Evolutionary conservation across 2,888 invertebrate genomes (phyloP), one percentile per base, ranked within the genome.

Genomic region (Morpho deidamia): DNA sequence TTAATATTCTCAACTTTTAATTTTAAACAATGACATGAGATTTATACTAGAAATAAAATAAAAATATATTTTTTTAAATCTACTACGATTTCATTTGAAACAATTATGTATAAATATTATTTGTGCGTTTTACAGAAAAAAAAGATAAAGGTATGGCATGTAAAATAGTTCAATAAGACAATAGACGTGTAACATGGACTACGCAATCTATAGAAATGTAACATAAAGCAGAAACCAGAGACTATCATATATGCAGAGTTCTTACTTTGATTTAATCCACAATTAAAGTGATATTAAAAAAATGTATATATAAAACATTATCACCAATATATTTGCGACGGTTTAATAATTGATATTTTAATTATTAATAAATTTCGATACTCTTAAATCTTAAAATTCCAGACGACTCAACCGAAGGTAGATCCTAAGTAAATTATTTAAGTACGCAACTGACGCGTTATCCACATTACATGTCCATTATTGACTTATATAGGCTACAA

Each of bases 401-500:
- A 23, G 2, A 23, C 5, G 23, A 23, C 23, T 23, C 23, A 23
- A 23, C 23, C 23, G 23, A n/a, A n/a, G n/a, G n/a, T 23, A 23
- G 23, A 23, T 5, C 23, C 23, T 23, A 23, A 5, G 5, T 23
- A 23, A 23, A 23, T 23, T 23, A 23, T 23, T 23, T 23, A 23
- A 23, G 23, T 23, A 23, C 23, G 4, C 0, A 23, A 5, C 23
- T 23, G 23, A 23, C 41, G 41, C 34, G 40, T 33, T 34, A 34
- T 44, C 37, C 43, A 44, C 11, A 44, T 38, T 11, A 38, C 32
- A 50, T 32, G 66, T 69, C 64, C 68, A 68, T 72, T 73, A 71
- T 63, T 56, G 59, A 51, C 52, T 58, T 60, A 57, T 50, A 23
- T 34, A 45, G 32, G 11, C 49, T 42, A 42, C 8, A 49, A n/a